Percentiles rank a stretch among this genome's conserved stretches.
These are phyloP conservation scores for Lycocorax pyrrhopterus DNA, from an alignment of 2,113 vertebrate species.

Conservation along the genomic window DNA sequence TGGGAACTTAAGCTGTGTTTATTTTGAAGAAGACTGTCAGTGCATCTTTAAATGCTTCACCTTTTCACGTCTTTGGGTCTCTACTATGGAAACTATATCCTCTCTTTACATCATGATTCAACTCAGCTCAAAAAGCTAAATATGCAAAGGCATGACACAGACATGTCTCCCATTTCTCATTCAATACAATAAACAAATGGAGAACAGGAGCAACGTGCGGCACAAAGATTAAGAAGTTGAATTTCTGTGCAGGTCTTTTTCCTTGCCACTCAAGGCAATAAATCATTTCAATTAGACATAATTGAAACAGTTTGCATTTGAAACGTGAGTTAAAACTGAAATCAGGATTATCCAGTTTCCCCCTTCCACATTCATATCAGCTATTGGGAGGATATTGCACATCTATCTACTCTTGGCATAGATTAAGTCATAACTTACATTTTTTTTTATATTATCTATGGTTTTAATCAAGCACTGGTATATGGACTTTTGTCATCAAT, in stretches of 20 bases:
- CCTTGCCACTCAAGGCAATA: constrained; percentile 2
- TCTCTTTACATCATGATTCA: not conserved
- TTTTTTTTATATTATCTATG: not conserved
- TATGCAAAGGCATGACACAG: not conserved
- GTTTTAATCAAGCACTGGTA: not conserved
- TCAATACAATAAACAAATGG: not conserved
- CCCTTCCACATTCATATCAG: not conserved
- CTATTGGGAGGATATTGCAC: not conserved
- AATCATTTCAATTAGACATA: constrained; percentile 35
- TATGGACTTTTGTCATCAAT: not conserved
- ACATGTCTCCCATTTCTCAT: not conserved
- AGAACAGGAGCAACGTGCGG: not conserved
- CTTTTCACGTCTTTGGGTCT: not conserved
- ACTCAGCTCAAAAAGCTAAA: not conserved
- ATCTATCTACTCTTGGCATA: not conserved
- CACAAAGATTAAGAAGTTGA: constrained; percentile 5
- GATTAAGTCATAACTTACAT: constrained; percentile 13
- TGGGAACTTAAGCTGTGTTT: not conserved
- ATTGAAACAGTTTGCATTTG: not conserved
- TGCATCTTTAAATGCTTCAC: not conserved
- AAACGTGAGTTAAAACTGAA: constrained; percentile 35
- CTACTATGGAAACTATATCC: not conserved
- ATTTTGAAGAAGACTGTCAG: not conserved
- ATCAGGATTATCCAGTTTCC: not conserved
- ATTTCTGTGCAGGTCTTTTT: not conserved